A percentile compares a stretch with the other conserved stretches of the same genome.
Conservation (phyloP, 64 coral and sea anemone genomes). For the Platygyra sinensis region DNA sequence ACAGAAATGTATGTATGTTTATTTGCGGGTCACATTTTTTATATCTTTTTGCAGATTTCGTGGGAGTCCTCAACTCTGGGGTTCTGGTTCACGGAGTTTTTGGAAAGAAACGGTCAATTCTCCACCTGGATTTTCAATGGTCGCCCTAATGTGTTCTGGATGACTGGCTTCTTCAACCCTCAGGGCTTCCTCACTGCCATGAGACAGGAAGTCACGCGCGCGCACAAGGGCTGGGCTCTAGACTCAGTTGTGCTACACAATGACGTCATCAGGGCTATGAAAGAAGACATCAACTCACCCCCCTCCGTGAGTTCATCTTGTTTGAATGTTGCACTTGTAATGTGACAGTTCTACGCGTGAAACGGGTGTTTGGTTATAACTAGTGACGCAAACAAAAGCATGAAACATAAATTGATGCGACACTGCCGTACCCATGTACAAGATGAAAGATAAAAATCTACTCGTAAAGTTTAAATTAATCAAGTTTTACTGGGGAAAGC, state of each 20-base stretch:
- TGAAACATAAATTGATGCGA: no score
- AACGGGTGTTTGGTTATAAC: no score
- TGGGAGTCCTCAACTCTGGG: constrained; percentile 98
- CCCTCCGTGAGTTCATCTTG: constrained; percentile 45
- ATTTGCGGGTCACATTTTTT: not conserved
- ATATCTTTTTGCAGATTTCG: constrained; percentile 62
- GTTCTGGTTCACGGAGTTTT: constrained; percentile 98
- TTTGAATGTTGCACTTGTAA: not conserved
- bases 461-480: no score
- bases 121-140: constrained; percentile 91
- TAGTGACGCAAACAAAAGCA: no score
- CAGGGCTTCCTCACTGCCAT: constrained; percentile 98
- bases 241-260: constrained; percentile 91
- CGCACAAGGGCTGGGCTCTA: constrained; percentile 92
- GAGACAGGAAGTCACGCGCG: constrained; percentile 93
- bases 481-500: no score
- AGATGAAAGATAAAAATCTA: no score
- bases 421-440: no score
- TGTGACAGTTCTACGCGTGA: no score
- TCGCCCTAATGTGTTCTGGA: constrained; percentile 94
- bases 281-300: constrained; percentile 81
- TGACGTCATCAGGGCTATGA: constrained; percentile 90
- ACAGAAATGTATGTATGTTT: no score
- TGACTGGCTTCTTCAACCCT: constrained; percentile 99
- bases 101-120: constrained; percentile 91